phyloP scores from a whole-genome alignment of 2,113 vertebrate species.

The Hydropotes inermis region DNA sequence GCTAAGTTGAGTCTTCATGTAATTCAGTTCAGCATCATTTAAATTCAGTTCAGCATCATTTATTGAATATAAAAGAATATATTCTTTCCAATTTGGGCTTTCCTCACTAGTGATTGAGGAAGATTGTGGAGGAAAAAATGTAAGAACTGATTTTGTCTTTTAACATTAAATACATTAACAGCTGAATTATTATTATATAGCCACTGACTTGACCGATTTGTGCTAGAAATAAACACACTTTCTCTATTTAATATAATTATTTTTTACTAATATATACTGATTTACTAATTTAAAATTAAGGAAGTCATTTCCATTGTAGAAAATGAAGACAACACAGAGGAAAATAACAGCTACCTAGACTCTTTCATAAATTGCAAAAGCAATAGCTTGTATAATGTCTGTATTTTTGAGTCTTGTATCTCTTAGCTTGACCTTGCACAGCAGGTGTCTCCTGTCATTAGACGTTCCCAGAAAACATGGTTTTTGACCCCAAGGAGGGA shows the following conservation, averaged over 20 bases:
- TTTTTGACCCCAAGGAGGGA: background rate
- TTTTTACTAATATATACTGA: background rate
- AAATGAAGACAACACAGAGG: background rate
- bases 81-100: background rate
- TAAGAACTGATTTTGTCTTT: background rate
- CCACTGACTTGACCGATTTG: background rate
- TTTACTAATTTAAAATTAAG: background rate
- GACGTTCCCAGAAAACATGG: background rate
- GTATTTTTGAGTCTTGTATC: background rate
- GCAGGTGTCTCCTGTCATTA: background rate
- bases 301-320: background rate
- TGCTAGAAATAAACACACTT: background rate
- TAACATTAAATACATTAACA: background rate
- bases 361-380: background rate
- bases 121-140: background rate
- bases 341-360: background rate
- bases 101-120: background rate
- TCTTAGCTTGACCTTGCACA: background rate
- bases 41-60: background rate
- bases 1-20: background rate
- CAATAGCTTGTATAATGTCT: background rate
- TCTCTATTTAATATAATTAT: background rate
- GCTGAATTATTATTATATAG: background rate
- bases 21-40: background rate
- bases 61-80: background rate